Conservation (phyloP, 2,797 vertebrate species). For the Numenius phaeopus region DNA sequence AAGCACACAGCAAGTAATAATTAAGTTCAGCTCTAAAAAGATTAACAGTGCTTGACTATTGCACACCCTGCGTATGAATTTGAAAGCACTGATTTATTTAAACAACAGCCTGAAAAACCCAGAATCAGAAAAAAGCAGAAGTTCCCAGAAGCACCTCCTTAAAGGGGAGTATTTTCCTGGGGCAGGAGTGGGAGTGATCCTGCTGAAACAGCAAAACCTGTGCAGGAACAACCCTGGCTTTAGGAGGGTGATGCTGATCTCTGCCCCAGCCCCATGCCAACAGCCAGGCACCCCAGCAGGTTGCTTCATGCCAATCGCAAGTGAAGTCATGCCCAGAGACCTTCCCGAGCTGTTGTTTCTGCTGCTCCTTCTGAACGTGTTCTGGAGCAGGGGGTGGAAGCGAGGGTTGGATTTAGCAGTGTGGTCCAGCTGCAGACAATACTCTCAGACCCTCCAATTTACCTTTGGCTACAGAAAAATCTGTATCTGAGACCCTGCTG, state of each 20-base stretch:
- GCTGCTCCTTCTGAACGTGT: fast-evolving
- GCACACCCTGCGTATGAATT: background rate
- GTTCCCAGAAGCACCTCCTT: background rate
- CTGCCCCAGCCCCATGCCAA: background rate
- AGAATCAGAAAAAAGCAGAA: background rate
- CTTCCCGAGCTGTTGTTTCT: background rate
- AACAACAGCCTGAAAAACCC: background rate
- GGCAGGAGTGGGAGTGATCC: fast-evolving
- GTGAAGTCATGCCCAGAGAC: too few relatives aligned
- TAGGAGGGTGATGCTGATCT: fast-evolving
- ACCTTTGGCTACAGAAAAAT: background rate
- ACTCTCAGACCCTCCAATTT: background rate
- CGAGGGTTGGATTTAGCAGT: fast-evolving
- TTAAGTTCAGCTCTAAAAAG: background rate
- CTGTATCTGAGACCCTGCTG: fast-evolving
- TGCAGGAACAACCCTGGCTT: background rate
- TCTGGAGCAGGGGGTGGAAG: background rate
- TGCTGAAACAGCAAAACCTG: background rate
- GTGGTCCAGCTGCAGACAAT: background rate
- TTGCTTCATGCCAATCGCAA: background rate
- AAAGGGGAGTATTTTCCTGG: fast-evolving
- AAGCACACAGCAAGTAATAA: fast-evolving
- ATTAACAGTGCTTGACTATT: background rate
- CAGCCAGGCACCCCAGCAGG: background rate
- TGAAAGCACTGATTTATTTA: background rate